Conservation (phyloP, 2,888 invertebrate genomes). For the Oeneis ivallda region DNA sequence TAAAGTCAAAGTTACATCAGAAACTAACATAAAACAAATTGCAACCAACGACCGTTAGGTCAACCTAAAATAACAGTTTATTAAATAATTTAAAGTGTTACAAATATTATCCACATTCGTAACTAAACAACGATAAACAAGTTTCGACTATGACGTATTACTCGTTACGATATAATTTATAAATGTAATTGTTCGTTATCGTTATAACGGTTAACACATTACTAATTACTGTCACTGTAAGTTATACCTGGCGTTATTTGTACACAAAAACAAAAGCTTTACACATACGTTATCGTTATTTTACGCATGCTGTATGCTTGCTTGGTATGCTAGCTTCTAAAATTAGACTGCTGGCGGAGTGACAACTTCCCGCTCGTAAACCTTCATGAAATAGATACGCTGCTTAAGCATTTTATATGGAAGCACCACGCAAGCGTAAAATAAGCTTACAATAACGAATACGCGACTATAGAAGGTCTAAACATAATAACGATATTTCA, state of each 20-base stretch:
- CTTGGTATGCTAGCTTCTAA: background rate
- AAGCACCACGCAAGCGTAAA: background rate
- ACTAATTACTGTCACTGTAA: background rate
- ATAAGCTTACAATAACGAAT: background rate
- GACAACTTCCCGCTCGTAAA: background rate
- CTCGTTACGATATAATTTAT: background rate
- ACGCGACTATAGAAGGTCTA: background rate
- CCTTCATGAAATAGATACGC: background rate
- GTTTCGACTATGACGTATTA: conserved; percentile 9
- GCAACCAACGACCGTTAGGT: conserved; percentile 11
- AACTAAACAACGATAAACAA: conserved; percentile 25
- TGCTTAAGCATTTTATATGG: background rate
- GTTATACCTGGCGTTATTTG: background rate
- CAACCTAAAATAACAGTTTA: conserved; percentile 32
- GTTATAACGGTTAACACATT: background rate
- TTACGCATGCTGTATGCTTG: background rate
- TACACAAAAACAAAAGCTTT: background rate
- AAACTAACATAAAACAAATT: conserved; percentile 12
- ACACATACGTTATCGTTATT: background rate
- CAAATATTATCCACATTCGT: conserved; percentile 26
- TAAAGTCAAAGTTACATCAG: background rate
- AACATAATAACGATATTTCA: conserved; percentile 7
- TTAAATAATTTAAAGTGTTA: conserved; percentile 32
- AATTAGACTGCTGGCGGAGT: background rate
- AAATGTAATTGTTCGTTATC: conserved; percentile 1